Conservation (phyloP, 2,113 vertebrate species). For the Corythoichthys intestinalis region DNA sequence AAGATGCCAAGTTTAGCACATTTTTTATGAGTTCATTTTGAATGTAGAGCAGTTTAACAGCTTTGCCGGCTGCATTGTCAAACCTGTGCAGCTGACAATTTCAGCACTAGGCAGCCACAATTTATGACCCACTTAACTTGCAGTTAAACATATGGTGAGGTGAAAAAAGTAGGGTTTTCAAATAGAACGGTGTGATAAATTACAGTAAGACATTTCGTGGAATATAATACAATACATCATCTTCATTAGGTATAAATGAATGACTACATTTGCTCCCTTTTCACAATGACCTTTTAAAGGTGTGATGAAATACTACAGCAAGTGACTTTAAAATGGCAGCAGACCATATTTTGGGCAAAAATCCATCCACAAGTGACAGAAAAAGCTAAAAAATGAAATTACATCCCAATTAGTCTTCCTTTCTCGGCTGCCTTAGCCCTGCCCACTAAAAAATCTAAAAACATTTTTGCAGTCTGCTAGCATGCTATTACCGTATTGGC, state of each 20-base stretch:
- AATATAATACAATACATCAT: neutral
- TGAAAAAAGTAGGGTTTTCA: conserved; percentile 4
- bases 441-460: too few relatives aligned
- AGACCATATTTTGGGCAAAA: too few relatives aligned
- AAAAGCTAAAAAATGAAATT: too few relatives aligned
- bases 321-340: neutral
- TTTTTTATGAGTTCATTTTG: conserved; percentile 3
- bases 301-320: neutral
- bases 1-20: neutral
- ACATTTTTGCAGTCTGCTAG: too few relatives aligned
- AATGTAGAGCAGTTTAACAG: conserved; percentile 39
- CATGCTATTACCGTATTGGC: too few relatives aligned
- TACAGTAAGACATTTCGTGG: conserved; percentile 2
- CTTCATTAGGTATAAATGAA: neutral
- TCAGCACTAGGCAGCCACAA: conserved; percentile 19
- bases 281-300: neutral
- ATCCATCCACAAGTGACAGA: too few relatives aligned
- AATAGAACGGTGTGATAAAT: neutral
- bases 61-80: conserved; percentile 38
- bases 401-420: too few relatives aligned
- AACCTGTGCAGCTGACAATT: conserved; percentile 28
- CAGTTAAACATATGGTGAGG: conserved; percentile 33
- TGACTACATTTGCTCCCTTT: neutral
- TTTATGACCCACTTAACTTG: conserved; percentile 33
- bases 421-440: too few relatives aligned